A percentile compares a stretch with the other conserved stretches of the same genome.
Conservation (phyloP, 2,888 invertebrate genomes). For the Oligia latruncula region DNA sequence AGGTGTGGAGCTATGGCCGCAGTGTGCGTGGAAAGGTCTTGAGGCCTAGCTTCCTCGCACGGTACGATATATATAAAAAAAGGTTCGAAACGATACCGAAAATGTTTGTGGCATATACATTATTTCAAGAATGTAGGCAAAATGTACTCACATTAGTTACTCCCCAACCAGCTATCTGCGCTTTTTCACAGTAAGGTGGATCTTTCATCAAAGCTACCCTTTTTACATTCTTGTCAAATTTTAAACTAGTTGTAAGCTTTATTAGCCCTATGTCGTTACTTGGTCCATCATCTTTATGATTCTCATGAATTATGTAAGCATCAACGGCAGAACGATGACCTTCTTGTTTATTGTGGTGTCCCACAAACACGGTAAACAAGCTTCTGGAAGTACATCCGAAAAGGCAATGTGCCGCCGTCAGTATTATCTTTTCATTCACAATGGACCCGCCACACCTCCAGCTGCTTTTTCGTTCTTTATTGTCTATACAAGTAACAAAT, state of each 20-base stretch:
- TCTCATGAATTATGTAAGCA: slow-evolving; percentile 43
- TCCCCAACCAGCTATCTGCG: slow-evolving; percentile 67
- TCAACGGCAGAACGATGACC: slow-evolving; percentile 19
- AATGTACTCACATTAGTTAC: slow-evolving; percentile 24
- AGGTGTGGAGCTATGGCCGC: neutral
- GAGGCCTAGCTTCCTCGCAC: neutral
- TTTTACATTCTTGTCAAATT: slow-evolving; percentile 41
- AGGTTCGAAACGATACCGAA: neutral
- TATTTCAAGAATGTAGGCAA: neutral
- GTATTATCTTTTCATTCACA: slow-evolving; percentile 66
- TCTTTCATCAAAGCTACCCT: slow-evolving; percentile 60
- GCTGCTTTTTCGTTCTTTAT: fast-evolving
- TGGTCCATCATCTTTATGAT: slow-evolving; percentile 4
- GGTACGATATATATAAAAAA: neutral
- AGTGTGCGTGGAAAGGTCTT: neutral
- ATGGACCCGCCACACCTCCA: slow-evolving; percentile 71
- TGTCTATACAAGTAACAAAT: neutral
- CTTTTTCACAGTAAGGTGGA: slow-evolving; percentile 51
- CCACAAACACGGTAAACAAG: slow-evolving; percentile 39
- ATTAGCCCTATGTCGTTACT: slow-evolving; percentile 67
- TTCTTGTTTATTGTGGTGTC: slow-evolving; percentile 25
- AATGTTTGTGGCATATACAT: neutral
- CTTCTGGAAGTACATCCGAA: slow-evolving; percentile 1
- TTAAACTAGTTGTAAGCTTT: slow-evolving; percentile 26
- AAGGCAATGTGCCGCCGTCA: slow-evolving; percentile 74